These are phyloP conservation scores for Diabrotica virgifera DNA, from an alignment of 1,140 invertebrate genomes.

Conservation along the genomic window DNA sequence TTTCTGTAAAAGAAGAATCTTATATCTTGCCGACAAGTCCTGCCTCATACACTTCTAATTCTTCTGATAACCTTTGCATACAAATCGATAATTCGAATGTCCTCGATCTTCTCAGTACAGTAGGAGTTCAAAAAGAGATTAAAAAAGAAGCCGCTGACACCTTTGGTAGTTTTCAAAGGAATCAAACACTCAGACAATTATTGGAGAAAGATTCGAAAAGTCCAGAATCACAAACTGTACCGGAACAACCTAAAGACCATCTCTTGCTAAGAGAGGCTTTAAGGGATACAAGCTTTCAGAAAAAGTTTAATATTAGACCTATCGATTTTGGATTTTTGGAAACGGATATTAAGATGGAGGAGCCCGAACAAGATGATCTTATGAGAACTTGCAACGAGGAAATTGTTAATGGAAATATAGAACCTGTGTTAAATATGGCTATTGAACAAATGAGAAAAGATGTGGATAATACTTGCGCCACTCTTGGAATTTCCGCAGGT, in stretches of 20 bases:
- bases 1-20: conserved; percentile 53
- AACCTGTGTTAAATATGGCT: conserved; percentile 78
- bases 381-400: conserved; percentile 57
- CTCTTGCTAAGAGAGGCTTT: conserved; percentile 75
- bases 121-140: conserved; percentile 38
- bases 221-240: conserved; percentile 16
- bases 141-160: conserved; percentile 44
- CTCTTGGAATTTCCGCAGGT: conserved; percentile 84
- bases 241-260: conserved; percentile 61
- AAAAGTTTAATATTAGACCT: conserved; percentile 74
- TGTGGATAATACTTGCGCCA: conserved; percentile 77
- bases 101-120: conserved; percentile 30
- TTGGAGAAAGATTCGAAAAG: conserved; percentile 36
- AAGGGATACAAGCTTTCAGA: conserved; percentile 78
- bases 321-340: conserved; percentile 63
- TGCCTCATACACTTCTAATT: conserved; percentile 31
- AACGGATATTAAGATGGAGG: conserved; percentile 58
- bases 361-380: conserved; percentile 50
- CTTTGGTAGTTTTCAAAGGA: conserved; percentile 51
- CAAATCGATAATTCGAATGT: conserved; percentile 25
- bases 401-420: conserved; percentile 70
- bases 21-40: conserved; percentile 22
- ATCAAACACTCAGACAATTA: conserved; percentile 34
- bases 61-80: conserved; percentile 28
- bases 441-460: conserved; percentile 83